Evolutionary conservation across 2,113 vertebrate genomes (phyloP), one percentile per base, ranked within the genome.

Genomic region (Machaerirhynchus nigripectus): DNA sequence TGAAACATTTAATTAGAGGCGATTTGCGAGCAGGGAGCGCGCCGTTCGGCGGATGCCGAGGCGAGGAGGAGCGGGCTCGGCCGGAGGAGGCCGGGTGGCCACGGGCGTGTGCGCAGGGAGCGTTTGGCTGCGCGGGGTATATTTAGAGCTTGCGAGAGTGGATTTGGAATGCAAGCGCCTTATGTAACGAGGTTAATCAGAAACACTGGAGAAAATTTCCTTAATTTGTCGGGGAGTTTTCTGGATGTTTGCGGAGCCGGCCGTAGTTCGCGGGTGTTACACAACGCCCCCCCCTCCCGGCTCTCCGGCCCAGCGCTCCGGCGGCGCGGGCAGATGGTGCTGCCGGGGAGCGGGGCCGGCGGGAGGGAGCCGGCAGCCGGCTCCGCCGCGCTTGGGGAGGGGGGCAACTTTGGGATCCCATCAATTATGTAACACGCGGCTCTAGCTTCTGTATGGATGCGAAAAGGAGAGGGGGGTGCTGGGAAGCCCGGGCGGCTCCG

Each of bases 101-200:
- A 70, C 46, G 74, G 93, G 69, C 73, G 96, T 93, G 96, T 87
- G 95, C 88, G 91, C 89, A 50, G 96, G 89, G 90, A 93, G 96
- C 96, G 49, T 93, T 96, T 84, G 96, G 95, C 97, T 95, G 97
- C 93, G 89, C 96, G 93, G 97, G 97, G 97, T 98, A 98, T 98
- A 99, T 99, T 99, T 99, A 99, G 98, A 98, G 98, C 97, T 97
- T 98, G 98, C 98, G 98, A 98, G 98, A 97, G 98, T 98, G 98
- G 98, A 98, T 98, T 98, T 98, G 98, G 98, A 99, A 99, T 98
- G 98, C 98, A 98, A 99, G 98, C 98, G 98, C 98, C 98, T 99
- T 99, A 99, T 99, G 99, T 99, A 99, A 99, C 98, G 98, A 98
- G 98, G 98, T 99, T 99, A 98, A 99, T 98, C 98, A 99, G 98